Evolutionary conservation across 2,888 invertebrate genomes (phyloP).

Genomic region (Endomychus coccineus): DNA sequence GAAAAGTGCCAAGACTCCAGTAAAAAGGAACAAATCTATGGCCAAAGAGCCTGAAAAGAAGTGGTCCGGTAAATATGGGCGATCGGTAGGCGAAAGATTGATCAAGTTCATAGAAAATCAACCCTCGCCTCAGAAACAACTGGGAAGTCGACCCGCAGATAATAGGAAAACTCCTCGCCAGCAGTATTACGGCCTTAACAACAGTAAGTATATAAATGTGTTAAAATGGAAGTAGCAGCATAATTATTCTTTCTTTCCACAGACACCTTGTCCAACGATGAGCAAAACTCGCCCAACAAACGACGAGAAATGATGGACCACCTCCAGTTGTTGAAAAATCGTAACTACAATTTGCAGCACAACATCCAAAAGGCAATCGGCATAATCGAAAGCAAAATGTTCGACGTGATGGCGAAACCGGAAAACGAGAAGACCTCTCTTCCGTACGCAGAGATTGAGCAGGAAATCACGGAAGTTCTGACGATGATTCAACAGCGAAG

Average conservation of each 20-base stretch:
- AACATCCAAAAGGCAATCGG: constrained; percentile 33
- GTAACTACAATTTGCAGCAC: constrained; percentile 22
- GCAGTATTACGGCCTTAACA: too few relatives aligned
- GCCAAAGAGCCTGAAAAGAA: constrained; percentile 4
- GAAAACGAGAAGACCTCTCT: constrained; percentile 18
- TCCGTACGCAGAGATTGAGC: constrained; percentile 27
- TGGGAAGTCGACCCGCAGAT: too few relatives aligned
- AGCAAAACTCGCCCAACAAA: constrained; percentile 3
- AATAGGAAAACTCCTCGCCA: too few relatives aligned
- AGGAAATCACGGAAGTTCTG: constrained; percentile 31
- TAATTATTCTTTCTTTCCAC: too few relatives aligned
- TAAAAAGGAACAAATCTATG: too few relatives aligned
- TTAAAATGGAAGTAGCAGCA: too few relatives aligned
- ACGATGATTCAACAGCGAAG: constrained; percentile 24
- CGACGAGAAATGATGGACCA: constrained; percentile 9
- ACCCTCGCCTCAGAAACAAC: constrained; percentile 15
- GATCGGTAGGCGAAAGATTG: constrained; percentile 23
- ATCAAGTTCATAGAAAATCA: constrained; percentile 25
- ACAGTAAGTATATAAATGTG: too few relatives aligned
- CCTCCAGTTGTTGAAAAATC: constrained; percentile 6
- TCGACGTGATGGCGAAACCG: constrained; percentile 25
- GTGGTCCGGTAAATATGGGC: constrained; percentile 26
- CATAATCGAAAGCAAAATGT: constrained; percentile 33
- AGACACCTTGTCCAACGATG: too few relatives aligned
- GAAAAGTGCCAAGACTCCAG: too few relatives aligned